Conservation (phyloP, 2,888 invertebrate species). For the Stenodema calcarata region DNA sequence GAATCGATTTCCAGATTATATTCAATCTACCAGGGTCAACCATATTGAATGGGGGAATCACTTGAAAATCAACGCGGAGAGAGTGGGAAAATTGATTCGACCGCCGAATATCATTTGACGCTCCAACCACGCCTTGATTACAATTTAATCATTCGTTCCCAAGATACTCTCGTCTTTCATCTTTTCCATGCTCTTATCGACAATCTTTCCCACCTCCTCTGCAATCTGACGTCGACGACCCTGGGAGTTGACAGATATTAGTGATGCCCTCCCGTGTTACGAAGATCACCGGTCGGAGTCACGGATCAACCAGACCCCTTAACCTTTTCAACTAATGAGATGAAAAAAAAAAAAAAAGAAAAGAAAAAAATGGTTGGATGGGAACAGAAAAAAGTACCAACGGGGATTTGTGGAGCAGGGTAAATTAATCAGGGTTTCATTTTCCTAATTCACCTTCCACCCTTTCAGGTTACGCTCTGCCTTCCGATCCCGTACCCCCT, state of each 20-base stretch:
- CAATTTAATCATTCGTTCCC: not conserved
- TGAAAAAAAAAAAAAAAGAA: too few species aligned
- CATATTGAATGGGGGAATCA: too few species aligned
- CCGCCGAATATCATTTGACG: not conserved
- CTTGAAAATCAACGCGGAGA: too few species aligned
- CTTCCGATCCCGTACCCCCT: not conserved
- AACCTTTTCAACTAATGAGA: slow-evolving; percentile 12
- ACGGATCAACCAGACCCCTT: not conserved
- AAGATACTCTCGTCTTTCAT: not conserved
- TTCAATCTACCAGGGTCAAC: too few species aligned
- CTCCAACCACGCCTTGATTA: not conserved
- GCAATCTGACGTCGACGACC: not conserved
- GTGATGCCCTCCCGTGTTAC: not conserved
- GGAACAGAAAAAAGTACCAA: not conserved
- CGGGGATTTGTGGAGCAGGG: slow-evolving; percentile 12
- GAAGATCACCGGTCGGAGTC: not conserved
- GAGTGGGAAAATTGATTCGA: too few species aligned
- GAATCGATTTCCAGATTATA: too few species aligned
- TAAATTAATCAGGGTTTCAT: slow-evolving; percentile 31
- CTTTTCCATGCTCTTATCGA: not conserved
- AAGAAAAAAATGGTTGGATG: not conserved
- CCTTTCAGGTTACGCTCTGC: not conserved
- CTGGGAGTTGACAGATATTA: slow-evolving; percentile 27
- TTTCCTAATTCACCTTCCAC: slow-evolving; percentile 23
- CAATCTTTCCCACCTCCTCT: not conserved